phyloP scores from a whole-genome alignment of 2,797 vertebrate genomes.

The Clarias platycephalus region DNA sequence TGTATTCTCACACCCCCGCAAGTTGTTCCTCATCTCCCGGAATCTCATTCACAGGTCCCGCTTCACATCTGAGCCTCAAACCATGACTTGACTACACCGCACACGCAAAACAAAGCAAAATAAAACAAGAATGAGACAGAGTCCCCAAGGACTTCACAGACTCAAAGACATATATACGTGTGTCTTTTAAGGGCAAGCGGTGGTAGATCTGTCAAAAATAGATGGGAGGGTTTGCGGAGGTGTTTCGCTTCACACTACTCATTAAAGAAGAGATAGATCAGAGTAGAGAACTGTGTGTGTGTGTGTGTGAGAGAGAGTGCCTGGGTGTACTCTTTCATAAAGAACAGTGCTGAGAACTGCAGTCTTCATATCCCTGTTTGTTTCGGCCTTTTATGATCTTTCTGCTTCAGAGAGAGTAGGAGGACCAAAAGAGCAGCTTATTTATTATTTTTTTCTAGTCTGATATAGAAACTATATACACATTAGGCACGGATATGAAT shows the following conservation, averaged over 20 bases:
- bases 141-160: slow-evolving; percentile 10
- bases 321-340: slow-evolving; percentile 19
- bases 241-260: slow-evolving; percentile 58
- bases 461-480: not conserved
- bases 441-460: not conserved
- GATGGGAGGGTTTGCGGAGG: slow-evolving; percentile 55
- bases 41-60: slow-evolving; percentile 31
- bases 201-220: slow-evolving; percentile 62
- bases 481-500: slow-evolving; percentile 1
- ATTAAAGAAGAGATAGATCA: slow-evolving; percentile 49
- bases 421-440: slow-evolving; percentile 23
- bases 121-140: slow-evolving; percentile 3
- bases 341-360: slow-evolving; percentile 37
- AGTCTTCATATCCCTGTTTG: slow-evolving; percentile 35
- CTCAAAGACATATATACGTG: slow-evolving; percentile 55
- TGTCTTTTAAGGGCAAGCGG: slow-evolving; percentile 62
- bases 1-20: slow-evolving; percentile 2
- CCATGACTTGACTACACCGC: not conserved
- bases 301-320: slow-evolving; percentile 12
- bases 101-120: not conserved
- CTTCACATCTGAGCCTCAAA: slow-evolving; percentile 38
- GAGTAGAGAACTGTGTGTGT: slow-evolving; percentile 12
- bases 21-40: slow-evolving; percentile 24
- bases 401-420: slow-evolving; percentile 23
- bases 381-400: slow-evolving; percentile 9